A percentile compares a stretch with the other conserved stretches of the same genome.
Conservation (phyloP, 2,113 vertebrate species). For the Gorsachius goisagi region DNA sequence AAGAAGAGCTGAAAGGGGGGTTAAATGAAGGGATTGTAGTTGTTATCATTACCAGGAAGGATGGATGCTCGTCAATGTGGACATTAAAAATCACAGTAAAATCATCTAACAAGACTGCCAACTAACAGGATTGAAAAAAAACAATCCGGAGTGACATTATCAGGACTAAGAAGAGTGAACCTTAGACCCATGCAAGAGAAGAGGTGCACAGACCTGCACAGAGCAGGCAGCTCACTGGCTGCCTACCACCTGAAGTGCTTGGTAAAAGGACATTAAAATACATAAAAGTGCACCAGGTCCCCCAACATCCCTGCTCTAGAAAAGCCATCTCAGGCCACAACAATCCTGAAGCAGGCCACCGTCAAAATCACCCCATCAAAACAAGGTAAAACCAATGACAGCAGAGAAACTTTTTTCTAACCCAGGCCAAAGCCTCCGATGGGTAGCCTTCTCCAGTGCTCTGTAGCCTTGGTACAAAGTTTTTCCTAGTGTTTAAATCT, state of each 20-base stretch:
- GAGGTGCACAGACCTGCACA: not conserved
- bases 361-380: not conserved
- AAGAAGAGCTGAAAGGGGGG: not conserved
- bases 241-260: not conserved
- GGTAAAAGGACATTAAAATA: not conserved
- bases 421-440: not conserved
- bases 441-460: not conserved
- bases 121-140: not conserved
- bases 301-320: not conserved
- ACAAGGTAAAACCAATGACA: not conserved
- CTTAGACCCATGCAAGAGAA: not conserved
- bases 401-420: not conserved
- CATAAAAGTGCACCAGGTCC: not conserved
- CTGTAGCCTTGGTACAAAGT: not conserved
- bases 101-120: not conserved
- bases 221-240: not conserved
- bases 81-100: not conserved
- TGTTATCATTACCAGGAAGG: not conserved
- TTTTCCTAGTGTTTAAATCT: not conserved
- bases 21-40: not conserved
- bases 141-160: not conserved
- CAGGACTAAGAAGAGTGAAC: not conserved
- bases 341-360: not conserved
- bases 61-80: not conserved
- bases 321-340: not conserved